Base-by-base conservation (phyloP, 92 coral and sea anemone species). In the Porites lobata region DNA sequence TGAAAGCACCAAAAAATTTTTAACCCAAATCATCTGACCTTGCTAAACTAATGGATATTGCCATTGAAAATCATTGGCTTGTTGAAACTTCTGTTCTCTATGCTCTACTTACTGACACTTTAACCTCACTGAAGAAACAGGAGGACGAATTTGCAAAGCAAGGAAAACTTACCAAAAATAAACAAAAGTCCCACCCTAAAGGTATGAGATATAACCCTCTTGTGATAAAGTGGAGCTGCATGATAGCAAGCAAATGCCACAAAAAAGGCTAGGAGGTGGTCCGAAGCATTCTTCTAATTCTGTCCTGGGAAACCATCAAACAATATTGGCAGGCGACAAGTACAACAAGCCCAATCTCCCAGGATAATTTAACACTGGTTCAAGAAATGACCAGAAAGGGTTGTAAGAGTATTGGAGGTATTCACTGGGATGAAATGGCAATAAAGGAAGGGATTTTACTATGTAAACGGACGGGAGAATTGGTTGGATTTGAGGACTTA, bases 381-480 rank as follows among this genome's bases (percentile, higher is more conserved):
- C 92, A 87, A 77, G 94, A 91, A 77, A 81, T 91, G 84, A 73
- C 79, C 32, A 19, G 92, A 73, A 78, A 89, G 72, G 81, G 76
- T 22, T 91, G 91, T 61, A 91, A 91, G 75, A 88, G 91, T 22
- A 77, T 91, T 52, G 94, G 94, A 3, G 89, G 94, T 7, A 87
- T 87, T 26, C 94, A 91, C 69, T 91, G 94, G 88, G 91, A 91
- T 67, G 91, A 91, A 64, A 82, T 87, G 89, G 29, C 74, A 20
- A 91, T 82, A 8, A 88, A 91, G 77, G 88, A 91, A 52, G 94
- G 94, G 8, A 79, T 87, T 62, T 82, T 82, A 10, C 51, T 91
- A 4, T 83, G 92, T 26, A 88, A 83, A 72, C 57, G 92, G 26
- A 91, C 86, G 0, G 89, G 86, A 19, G 88, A 91, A 65, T 80